Evolutionary conservation across 2,888 invertebrate genomes (phyloP), one percentile per base, ranked within the genome.

Genomic region (Drosophila mettleri): DNA sequence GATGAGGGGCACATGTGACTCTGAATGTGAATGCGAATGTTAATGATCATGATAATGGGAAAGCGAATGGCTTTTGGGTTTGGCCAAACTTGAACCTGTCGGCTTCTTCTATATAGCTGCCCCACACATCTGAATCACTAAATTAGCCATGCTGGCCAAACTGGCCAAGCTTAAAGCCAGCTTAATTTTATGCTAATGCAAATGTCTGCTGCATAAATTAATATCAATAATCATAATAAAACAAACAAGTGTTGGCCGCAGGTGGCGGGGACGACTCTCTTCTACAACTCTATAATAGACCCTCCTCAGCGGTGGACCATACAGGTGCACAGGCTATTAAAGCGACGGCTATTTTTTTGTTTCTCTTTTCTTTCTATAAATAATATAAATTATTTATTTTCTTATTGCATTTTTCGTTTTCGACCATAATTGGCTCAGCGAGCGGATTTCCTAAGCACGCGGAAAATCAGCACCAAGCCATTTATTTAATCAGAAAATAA

Each of bases 201-300:
- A 69, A 71, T 69, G 86, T 82, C 83, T 88, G 83, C 83, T 83
- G 83, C 74, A 83, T 83, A 88, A 88, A 88, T 88, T 79, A 82
- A 86, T 79, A 87, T 62, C 76, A 76, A 87, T 73, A 78, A 46
- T 53, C 57, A 67, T 62, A 68, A 82, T 61, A 69, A 69, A 69
- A 70, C 60, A 62, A 71, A 61, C 61, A 38, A 60, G 51, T 38
- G 52, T 33, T 48, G 33, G 41, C 55, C 52, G 18, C 45, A 36
- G 43, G 22, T 10, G 27, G 27, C 31, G 20, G 57, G 10, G 24
- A n/a, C 8, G 20, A 10, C 16, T 57, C 12, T 57, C 43, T 1
- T 48, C 55, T 43, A 52, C 51, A 62, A 69, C 49, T 29, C 60
- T 18, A 34, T 34, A 48, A 76, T 76, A 54, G 77, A 54, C 59